Conservation (phyloP, 2,888 invertebrate genomes). For the Tetanocera ferruginea region DNA sequence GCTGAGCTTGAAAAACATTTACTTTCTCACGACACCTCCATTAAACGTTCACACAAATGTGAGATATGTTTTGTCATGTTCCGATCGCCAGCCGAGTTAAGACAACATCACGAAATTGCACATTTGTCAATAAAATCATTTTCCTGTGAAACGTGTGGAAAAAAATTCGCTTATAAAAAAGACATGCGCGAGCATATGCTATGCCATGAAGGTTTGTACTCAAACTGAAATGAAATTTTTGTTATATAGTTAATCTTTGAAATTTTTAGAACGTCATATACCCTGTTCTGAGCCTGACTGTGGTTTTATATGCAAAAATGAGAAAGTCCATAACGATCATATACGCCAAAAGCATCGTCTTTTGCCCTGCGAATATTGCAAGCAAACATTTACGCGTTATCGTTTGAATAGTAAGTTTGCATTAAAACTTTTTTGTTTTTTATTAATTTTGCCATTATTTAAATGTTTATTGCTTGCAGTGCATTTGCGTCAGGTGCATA, state of each 20-base stretch:
- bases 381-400: constrained; percentile 47
- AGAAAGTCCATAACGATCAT: constrained; percentile 50
- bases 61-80: constrained; percentile 44
- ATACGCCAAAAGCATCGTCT: constrained; percentile 50
- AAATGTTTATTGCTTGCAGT: constrained; percentile 41
- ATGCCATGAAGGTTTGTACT: constrained; percentile 46
- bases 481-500: constrained; percentile 50
- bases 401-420: constrained; percentile 45
- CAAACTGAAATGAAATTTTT: too few relatives aligned
- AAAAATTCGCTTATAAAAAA: constrained; percentile 51
- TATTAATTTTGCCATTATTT: not conserved
- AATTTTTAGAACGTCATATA: constrained; percentile 43
- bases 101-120: constrained; percentile 48
- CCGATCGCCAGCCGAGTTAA: constrained; percentile 45
- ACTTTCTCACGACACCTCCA: constrained; percentile 47
- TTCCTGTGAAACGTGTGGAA: constrained; percentile 50
- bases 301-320: constrained; percentile 47
- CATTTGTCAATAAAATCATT: constrained; percentile 49
- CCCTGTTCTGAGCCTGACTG: constrained; percentile 47
- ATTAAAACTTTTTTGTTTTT: not conserved
- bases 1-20: constrained; percentile 49
- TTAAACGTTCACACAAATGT: constrained; percentile 45
- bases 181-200: constrained; percentile 51
- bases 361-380: constrained; percentile 51
- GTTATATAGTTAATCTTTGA: not conserved